Conservation (phyloP, 2,797 vertebrate genomes). For the Oreochromis grahami region DNA sequence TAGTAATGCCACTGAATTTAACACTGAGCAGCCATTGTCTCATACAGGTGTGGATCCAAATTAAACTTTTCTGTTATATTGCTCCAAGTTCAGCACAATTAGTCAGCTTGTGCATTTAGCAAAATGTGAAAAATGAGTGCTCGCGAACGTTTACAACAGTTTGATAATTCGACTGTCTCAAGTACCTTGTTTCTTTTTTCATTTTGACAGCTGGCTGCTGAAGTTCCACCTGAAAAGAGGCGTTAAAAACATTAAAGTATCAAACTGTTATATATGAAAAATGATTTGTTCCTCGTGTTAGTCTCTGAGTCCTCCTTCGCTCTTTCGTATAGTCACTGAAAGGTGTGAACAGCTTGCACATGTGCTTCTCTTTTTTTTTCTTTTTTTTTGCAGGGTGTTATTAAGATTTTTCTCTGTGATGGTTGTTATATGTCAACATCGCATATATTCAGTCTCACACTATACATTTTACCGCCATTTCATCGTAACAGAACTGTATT, state of each 20-base stretch:
- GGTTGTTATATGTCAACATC: background rate
- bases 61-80: background rate
- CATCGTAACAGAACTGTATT: background rate
- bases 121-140: constrained; percentile 2
- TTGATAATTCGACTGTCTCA: background rate
- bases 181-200: background rate
- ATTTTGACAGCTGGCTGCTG: constrained; percentile 21
- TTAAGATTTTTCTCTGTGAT: constrained; percentile 4
- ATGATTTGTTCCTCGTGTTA: constrained; percentile 2
- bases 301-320: constrained; percentile 9
- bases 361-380: background rate
- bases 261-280: constrained; percentile 27
- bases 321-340: background rate
- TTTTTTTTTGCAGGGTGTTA: constrained; percentile 6
- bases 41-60: constrained; percentile 17
- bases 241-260: constrained; percentile 24
- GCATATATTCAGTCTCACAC: background rate
- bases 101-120: background rate
- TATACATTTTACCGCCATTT: background rate
- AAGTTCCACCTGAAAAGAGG: constrained; percentile 19
- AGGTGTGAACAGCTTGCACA: constrained; percentile 53
- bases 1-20: constrained; percentile 42
- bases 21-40: constrained; percentile 22
- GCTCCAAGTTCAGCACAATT: constrained; percentile 1
- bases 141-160: background rate